These are phyloP conservation scores for Pontoporia blainvillei DNA, from an alignment of 2,113 vertebrate genomes.

Conservation along the genomic window DNA sequence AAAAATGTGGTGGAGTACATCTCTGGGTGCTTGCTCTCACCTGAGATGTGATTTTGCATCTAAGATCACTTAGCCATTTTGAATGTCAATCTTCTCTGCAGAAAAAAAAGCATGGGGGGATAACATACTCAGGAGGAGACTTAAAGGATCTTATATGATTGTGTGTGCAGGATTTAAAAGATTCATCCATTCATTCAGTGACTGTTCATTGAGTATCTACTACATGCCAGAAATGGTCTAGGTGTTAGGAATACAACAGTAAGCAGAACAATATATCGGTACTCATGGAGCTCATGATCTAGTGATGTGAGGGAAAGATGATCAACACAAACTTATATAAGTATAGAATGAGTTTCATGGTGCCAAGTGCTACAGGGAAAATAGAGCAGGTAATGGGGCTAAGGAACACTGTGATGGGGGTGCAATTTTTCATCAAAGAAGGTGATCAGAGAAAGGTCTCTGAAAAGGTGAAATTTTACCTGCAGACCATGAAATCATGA, in stretches of 20 bases:
- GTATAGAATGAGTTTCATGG: not conserved
- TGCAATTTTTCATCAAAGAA: not conserved
- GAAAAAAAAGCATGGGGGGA: not conserved
- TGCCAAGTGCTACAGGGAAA: not conserved
- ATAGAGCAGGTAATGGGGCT: not conserved
- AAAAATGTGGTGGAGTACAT: not conserved
- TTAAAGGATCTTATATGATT: not conserved
- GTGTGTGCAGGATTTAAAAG: not conserved
- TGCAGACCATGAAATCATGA: not conserved
- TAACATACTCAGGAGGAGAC: not conserved
- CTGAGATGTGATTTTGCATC: not conserved
- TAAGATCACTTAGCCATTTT: not conserved
- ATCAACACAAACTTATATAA: not conserved
- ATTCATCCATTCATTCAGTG: not conserved
- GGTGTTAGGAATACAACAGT: not conserved
- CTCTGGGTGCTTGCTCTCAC: not conserved
- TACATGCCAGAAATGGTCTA: not conserved
- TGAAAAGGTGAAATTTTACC: not conserved
- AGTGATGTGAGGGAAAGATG: not conserved
- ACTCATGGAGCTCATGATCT: not conserved
- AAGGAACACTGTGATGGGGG: fast-evolving
- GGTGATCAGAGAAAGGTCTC: not conserved
- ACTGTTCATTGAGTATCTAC: not conserved
- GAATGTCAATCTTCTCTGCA: not conserved
- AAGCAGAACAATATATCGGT: not conserved